Evolutionary conservation across 2,797 vertebrate genomes (phyloP).

Genomic region (Silurus aristotelis): DNA sequence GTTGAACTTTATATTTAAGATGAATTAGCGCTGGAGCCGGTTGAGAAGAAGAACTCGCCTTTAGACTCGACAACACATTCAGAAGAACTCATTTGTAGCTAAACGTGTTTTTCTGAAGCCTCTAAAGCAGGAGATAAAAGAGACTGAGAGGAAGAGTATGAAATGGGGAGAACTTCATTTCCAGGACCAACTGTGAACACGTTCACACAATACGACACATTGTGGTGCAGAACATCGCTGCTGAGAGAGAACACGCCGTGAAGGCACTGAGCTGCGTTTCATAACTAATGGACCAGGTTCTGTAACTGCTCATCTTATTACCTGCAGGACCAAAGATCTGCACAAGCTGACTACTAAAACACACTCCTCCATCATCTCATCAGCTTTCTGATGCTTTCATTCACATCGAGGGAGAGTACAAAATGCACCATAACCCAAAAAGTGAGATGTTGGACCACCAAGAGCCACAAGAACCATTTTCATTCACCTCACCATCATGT

Average conservation of each 20-base stretch:
- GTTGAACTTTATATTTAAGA: background rate
- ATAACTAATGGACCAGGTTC: background rate
- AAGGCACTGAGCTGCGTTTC: background rate
- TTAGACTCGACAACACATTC: background rate
- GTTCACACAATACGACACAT: conserved; percentile 8
- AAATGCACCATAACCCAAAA: background rate
- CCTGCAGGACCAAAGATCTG: background rate
- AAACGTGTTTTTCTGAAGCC: conserved; percentile 11
- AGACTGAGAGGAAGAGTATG: background rate
- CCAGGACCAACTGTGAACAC: conserved; percentile 5
- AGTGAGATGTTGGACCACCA: background rate
- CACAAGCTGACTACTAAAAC: background rate
- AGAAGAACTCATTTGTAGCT: conserved; percentile 21
- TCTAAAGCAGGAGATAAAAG: conserved; percentile 30
- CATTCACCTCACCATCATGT: background rate
- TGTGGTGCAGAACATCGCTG: background rate
- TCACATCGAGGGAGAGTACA: background rate
- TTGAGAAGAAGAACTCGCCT: background rate
- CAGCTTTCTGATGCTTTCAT: background rate
- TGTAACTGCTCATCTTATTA: background rate
- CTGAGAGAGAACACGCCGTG: background rate
- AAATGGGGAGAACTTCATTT: conserved; percentile 26
- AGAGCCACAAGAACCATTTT: background rate
- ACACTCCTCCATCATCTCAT: background rate
- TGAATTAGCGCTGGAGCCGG: background rate